Conservation (phyloP, 2,797 vertebrate genomes). For the Sebastes jordani region DNA sequence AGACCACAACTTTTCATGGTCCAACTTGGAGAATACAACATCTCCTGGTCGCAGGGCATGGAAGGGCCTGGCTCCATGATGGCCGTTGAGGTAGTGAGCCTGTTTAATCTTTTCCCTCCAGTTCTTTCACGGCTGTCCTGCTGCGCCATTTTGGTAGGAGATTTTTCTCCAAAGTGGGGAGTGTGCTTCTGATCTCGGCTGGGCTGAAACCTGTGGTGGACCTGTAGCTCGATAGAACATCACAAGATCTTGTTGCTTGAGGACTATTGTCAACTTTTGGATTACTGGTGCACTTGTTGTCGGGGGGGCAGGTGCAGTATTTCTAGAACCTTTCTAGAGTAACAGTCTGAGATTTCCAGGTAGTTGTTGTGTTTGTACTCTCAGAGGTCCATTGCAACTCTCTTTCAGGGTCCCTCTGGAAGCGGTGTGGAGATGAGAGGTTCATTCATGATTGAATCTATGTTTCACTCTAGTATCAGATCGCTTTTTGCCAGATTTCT, state of each 20-base stretch:
- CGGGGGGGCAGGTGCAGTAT: too few species aligned
- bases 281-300: neutral
- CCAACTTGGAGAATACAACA: neutral
- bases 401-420: too few species aligned
- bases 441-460: neutral
- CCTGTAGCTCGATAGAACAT: neutral
- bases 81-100: neutral
- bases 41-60: neutral
- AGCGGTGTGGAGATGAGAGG: too few species aligned
- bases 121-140: neutral
- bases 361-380: too few species aligned
- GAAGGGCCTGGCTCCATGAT: neutral
- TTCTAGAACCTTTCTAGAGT: too few species aligned
- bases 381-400: too few species aligned
- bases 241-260: neutral
- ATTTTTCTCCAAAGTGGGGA: neutral
- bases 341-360: too few species aligned
- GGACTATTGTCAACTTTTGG: neutral
- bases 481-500: neutral
- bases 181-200: neutral
- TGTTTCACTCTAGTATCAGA: neutral
- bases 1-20: neutral
- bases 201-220: neutral
- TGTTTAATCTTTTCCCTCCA: neutral
- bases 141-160: neutral